These are phyloP conservation scores for Pelobates cultripes DNA, from an alignment of 2,797 vertebrate species.

Conservation along the genomic window DNA sequence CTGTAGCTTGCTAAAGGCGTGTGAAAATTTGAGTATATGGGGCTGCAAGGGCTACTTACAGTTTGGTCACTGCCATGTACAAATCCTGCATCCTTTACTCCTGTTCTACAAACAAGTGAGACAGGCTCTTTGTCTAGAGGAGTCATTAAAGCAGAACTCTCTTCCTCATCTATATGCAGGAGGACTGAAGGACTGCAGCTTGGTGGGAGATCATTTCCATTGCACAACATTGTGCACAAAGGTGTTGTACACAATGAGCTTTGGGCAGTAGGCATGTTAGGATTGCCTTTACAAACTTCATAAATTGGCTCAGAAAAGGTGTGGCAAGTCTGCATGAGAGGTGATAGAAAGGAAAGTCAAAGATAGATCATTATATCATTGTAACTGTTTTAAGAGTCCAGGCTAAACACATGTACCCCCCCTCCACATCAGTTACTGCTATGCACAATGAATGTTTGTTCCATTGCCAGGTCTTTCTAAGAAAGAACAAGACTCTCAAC, in stretches of 20 bases:
- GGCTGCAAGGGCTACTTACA: not conserved
- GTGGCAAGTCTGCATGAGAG: conserved; percentile 81
- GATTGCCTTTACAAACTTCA: conserved; percentile 61
- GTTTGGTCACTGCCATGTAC: not conserved
- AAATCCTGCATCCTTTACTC: not conserved
- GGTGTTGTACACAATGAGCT: conserved; percentile 28
- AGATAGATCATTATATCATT: not conserved
- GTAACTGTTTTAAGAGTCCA: too few species aligned
- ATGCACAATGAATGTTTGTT: too few species aligned
- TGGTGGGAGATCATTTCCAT: conserved; percentile 57
- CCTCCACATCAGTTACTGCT: too few species aligned
- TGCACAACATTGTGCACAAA: not conserved
- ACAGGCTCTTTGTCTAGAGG: conserved; percentile 19
- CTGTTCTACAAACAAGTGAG: not conserved
- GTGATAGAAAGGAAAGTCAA: conserved; percentile 50
- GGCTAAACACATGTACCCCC: too few species aligned
- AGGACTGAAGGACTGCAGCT: conserved; percentile 66
- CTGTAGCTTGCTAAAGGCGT: conserved; percentile 10
- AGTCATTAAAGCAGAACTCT: conserved; percentile 42
- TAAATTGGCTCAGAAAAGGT: conserved; percentile 75
- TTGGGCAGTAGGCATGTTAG: conserved; percentile 1
- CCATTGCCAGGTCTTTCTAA: too few species aligned
- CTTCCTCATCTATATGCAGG: conserved; percentile 74
- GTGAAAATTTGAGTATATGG: not conserved
- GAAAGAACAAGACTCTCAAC: too few species aligned